Evolutionary conservation across 2,888 invertebrate species (phyloP), one percentile per base, ranked within the genome.

Genomic region (Achlya flavicornis): DNA sequence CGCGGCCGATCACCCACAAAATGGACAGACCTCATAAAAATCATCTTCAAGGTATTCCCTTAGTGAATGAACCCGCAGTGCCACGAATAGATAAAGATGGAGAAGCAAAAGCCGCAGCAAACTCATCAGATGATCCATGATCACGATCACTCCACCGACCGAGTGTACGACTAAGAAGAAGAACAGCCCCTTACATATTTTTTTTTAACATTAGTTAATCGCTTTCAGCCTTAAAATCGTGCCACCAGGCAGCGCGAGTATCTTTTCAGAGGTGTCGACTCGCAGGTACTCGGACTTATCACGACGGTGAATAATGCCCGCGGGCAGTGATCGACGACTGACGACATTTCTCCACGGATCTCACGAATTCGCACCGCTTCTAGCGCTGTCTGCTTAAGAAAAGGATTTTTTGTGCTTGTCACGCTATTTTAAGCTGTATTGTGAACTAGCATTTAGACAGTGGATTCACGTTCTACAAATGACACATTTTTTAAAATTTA

Each of bases 321-420:
- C 72, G 78, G 80, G 79, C 82, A 69, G 81, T 86, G 89, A 88
- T 87, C 83, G 88, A 88, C 85, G 86, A 86, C 84, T 81, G 85
- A 79, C 83, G 86, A 85, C 88, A 82, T 86, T 87, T 88, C 79
- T 78, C 74, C 67, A 66, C 76, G 77, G 72, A 78, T 77, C 74
- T 65, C 68, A 68, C 66, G 73, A 74, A 70, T 76, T 73, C 69
- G 70, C 69, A 59, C 58, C 43, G 26, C 43, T 26, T 16, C 60
- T 12, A 26, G 41, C 12, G 41, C 41, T 41, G 41, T 38, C 59
- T 38, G 38, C n/a, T 58, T 46, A n/a, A 11, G 43, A 33, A 35
- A 41, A 60, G 70, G 77, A 74, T 75, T 78, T 77, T 76, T 73
- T 66, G 72, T 71, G 74, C 73, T 72, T 75, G 70, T 70, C 63